Conservation (phyloP, 2,797 vertebrate genomes). For the Lepidocolaptes lacrymiger region DNA sequence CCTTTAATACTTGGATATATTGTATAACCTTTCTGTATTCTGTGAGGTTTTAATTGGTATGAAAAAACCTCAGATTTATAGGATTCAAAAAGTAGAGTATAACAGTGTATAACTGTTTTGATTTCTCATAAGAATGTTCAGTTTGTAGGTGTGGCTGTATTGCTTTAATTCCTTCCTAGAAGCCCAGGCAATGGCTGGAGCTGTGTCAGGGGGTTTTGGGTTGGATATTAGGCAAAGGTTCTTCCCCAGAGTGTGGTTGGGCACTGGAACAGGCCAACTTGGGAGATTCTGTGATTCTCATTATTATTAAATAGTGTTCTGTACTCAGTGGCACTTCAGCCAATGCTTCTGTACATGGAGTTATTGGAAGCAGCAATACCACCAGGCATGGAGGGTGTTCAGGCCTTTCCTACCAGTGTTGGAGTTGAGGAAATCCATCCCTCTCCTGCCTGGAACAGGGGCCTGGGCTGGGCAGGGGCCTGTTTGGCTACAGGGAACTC, state of each 20-base stretch:
- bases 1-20: background rate
- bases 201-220: background rate
- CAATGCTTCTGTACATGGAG: background rate
- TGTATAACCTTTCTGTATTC: background rate
- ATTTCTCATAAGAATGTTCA: background rate
- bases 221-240: background rate
- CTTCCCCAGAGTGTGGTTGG: background rate
- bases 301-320: background rate
- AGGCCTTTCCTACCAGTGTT: rapidly evolving
- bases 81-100: background rate
- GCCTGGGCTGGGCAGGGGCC: too few relatives aligned
- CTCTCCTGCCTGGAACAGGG: background rate
- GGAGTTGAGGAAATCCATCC: background rate
- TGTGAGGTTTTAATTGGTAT: background rate
- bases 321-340: background rate
- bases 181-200: background rate
- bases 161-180: background rate
- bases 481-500: background rate
- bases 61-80: background rate
- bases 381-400: background rate
- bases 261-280: background rate
- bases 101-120: background rate
- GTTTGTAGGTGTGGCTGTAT: background rate
- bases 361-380: background rate
- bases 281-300: background rate